Conservation (phyloP, 2,888 invertebrate genomes). For the Noctuana brunneofusca region DNA sequence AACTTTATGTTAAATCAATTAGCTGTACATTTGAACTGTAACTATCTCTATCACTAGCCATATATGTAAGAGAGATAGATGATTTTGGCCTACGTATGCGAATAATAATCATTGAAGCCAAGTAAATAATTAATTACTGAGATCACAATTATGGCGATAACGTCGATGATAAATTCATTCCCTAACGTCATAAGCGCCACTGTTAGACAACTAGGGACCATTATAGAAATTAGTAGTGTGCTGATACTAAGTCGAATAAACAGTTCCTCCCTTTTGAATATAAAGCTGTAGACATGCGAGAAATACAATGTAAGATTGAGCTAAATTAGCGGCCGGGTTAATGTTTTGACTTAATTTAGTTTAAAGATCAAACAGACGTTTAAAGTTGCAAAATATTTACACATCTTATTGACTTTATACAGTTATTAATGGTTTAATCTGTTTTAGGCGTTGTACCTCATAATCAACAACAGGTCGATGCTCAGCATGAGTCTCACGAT, state of each 20-base stretch:
- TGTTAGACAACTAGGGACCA: slow-evolving; percentile 6
- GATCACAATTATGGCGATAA: slow-evolving; percentile 29
- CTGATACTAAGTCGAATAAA: background rate
- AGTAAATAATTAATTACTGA: slow-evolving; percentile 37
- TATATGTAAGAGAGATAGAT: slow-evolving; percentile 33
- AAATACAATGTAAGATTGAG: slow-evolving; percentile 28
- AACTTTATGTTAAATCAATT: slow-evolving; percentile 35
- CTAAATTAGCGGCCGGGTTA: slow-evolving; percentile 14
- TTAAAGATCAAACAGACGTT: slow-evolving; percentile 26
- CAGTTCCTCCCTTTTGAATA: slow-evolving; percentile 17
- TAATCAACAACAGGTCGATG: slow-evolving; percentile 92
- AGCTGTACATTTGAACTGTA: slow-evolving; percentile 28
- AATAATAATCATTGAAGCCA: slow-evolving; percentile 33
- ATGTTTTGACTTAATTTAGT: slow-evolving; percentile 13
- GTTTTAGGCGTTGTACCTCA: slow-evolving; percentile 88
- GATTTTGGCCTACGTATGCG: slow-evolving; percentile 20
- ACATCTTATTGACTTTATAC: background rate
- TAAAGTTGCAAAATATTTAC: slow-evolving; percentile 16
- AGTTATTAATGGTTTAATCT: slow-evolving; percentile 24
- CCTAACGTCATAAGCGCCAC: slow-evolving; percentile 30
- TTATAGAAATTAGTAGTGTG: slow-evolving; percentile 19
- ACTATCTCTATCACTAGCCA: slow-evolving; percentile 27
- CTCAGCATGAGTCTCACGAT: slow-evolving; percentile 91
- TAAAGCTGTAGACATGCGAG: slow-evolving; percentile 3
- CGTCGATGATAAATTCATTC: slow-evolving; percentile 7